A percentile compares a stretch with the other conserved stretches of the same genome.
These are phyloP conservation scores for Anhinga rufa DNA, from an alignment of 2,113 vertebrate species.

Conservation along the genomic window DNA sequence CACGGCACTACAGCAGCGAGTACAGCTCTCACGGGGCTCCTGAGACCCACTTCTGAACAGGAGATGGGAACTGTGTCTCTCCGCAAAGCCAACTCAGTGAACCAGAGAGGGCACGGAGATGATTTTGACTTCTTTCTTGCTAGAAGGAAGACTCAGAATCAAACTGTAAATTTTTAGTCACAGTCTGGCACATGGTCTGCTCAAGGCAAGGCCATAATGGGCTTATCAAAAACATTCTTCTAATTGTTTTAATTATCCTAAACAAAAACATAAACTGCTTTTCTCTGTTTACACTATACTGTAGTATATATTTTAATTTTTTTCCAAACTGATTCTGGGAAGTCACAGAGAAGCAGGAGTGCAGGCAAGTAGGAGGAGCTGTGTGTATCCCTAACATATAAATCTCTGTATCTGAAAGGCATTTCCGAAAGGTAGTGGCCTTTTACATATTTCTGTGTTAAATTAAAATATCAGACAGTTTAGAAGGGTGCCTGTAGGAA, in stretches of 20 bases:
- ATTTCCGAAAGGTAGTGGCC: neutral
- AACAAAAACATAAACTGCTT: neutral
- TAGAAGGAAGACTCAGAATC: neutral
- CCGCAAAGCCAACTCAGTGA: neutral
- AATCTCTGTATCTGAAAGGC: neutral
- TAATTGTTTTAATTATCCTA: constrained; percentile 22
- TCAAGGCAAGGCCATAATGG: neutral
- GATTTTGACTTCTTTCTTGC: neutral
- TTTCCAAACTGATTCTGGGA: neutral
- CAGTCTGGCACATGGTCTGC: neutral
- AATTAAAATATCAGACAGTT: neutral
- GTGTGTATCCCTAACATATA: neutral
- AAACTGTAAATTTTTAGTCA: neutral
- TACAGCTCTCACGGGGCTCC: neutral
- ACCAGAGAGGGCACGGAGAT: neutral
- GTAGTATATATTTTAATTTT: neutral
- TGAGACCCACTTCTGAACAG: neutral
- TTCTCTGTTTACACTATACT: neutral
- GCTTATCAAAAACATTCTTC: neutral
- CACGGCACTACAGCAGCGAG: neutral
- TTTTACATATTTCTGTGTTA: neutral
- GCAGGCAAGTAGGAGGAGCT: neutral
- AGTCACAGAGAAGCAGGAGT: neutral
- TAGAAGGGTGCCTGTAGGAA: neutral
- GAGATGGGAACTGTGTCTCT: neutral